Conservation (phyloP, 1,140 invertebrate species). For the Metaphire vulgaris region DNA sequence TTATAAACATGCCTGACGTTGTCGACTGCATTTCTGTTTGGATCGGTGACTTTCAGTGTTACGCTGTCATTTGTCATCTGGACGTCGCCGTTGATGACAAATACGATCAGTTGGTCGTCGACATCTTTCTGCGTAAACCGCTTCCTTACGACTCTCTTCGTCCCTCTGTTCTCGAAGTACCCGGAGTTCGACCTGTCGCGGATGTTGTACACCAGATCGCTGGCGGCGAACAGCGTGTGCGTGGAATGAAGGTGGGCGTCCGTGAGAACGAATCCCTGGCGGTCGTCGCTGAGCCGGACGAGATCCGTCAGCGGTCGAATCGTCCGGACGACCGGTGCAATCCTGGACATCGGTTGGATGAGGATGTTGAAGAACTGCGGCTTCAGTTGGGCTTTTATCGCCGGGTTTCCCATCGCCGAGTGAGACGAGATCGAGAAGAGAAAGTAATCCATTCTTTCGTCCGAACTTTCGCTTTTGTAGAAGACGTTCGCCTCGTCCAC, state of each 20-base stretch:
- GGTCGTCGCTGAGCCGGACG: neutral
- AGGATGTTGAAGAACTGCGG: constrained; percentile 46
- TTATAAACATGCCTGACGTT: neutral
- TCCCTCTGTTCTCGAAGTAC: constrained; percentile 42
- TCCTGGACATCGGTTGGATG: constrained; percentile 29
- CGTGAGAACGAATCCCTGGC: constrained; percentile 41
- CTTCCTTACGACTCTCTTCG: constrained; percentile 31
- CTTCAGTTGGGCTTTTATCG: neutral
- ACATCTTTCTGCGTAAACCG: constrained; percentile 63
- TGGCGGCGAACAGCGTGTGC: constrained; percentile 36
- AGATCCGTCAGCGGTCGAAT: neutral
- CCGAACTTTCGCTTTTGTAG: constrained; percentile 41
- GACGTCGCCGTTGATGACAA: constrained; percentile 41
- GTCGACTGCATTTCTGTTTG: constrained; percentile 17
- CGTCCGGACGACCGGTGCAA: neutral
- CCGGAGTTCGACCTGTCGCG: constrained; percentile 40
- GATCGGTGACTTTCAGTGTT: constrained; percentile 43
- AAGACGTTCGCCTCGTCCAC: constrained; percentile 41
- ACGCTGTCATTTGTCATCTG: constrained; percentile 44
- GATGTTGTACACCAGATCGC: constrained; percentile 42
- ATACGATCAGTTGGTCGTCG: constrained; percentile 62
- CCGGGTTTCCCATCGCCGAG: constrained; percentile 37
- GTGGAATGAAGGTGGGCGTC: constrained; percentile 40
- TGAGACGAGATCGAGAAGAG: constrained; percentile 43
- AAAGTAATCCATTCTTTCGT: constrained; percentile 45